These are phyloP conservation scores for Diacarnus erythraeanus DNA, from an alignment of 37 sponge, comb jelly and placozoan species.

Conservation along the genomic window DNA sequence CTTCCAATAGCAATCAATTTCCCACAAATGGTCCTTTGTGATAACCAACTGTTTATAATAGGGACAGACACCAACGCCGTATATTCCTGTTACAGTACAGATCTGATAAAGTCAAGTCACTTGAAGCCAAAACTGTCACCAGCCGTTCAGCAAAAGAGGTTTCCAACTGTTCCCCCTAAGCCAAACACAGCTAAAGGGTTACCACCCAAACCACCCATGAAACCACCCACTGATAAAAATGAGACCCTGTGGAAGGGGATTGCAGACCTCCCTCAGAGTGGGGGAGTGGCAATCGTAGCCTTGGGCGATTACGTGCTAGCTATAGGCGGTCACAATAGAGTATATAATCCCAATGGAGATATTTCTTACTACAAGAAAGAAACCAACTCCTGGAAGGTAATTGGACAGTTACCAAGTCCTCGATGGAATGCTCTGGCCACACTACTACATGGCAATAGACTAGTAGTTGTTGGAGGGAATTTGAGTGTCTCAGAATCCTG, in stretches of 20 bases:
- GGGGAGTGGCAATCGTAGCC: background rate
- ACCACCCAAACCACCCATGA: background rate
- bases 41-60: background rate
- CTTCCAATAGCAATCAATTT: background rate
- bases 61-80: background rate
- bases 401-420: background rate
- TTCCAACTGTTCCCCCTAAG: background rate
- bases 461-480: slow-evolving; percentile 3
- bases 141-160: background rate
- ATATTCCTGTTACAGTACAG: background rate
- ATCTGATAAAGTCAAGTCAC: background rate
- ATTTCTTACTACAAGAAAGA: background rate
- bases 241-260: background rate
- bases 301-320: background rate
- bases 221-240: background rate
- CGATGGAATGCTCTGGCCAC: background rate
- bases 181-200: background rate
- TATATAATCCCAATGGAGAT: background rate
- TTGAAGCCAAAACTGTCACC: too few species aligned
- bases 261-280: background rate
- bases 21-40: background rate
- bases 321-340: background rate
- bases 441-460: background rate
- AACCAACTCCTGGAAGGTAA: slow-evolving; percentile 7
- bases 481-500: background rate